Conservation (phyloP, 2,888 invertebrate genomes). For the Netelia melanura region DNA sequence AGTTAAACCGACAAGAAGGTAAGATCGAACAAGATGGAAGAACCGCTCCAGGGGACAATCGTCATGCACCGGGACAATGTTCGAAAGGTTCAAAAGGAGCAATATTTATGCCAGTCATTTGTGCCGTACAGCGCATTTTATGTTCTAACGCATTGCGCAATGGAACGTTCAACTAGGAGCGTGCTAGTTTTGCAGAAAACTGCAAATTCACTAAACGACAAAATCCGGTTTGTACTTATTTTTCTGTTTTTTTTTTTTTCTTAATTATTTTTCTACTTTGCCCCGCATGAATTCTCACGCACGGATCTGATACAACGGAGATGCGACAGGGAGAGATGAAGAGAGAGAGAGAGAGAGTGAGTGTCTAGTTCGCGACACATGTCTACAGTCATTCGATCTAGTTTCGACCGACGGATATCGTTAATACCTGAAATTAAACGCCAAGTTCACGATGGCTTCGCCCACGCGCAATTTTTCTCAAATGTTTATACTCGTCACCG, state of each 20-base stretch:
- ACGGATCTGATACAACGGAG: background rate
- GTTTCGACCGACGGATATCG: conserved; percentile 35
- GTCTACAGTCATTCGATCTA: background rate
- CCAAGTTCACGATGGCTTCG: conserved; percentile 19
- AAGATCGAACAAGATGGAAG: too few species aligned
- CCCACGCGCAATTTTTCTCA: background rate
- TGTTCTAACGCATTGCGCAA: background rate
- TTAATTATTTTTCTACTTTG: background rate
- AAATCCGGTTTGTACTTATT: conserved; percentile 14
- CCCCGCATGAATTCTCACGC: background rate
- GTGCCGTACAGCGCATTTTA: too few species aligned
- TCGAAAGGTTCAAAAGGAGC: too few species aligned
- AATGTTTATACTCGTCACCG: too few species aligned
- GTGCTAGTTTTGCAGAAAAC: conserved; percentile 29
- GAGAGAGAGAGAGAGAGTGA: too few species aligned
- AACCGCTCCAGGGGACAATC: too few species aligned
- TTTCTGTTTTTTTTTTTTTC: background rate
- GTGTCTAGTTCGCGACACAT: background rate
- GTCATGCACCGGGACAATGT: too few species aligned
- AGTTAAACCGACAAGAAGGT: too few species aligned
- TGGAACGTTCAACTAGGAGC: conserved; percentile 14
- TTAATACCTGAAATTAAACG: conserved; percentile 47
- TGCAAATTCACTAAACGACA: conserved; percentile 34
- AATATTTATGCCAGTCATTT: too few species aligned
- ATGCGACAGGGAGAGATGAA: background rate